Base-by-base conservation (phyloP, 2,797 vertebrate genomes). In the Clamator glandarius region DNA sequence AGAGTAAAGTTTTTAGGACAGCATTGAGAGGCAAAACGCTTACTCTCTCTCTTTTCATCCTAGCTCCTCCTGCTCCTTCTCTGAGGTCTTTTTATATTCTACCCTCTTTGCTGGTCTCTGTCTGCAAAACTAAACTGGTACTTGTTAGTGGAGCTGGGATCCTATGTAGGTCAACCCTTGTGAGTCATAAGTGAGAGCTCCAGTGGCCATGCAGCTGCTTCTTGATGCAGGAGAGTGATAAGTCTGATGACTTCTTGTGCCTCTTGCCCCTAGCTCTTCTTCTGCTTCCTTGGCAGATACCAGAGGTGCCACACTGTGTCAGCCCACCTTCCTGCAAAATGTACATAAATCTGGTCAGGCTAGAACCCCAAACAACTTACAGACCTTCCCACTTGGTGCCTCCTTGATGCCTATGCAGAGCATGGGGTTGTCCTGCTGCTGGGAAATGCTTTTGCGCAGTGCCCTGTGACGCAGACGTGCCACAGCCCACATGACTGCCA, bases 1-100 rank as follows among this genome's bases (percentile, higher is more conserved):
- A 89, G 58, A 91, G 82, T 0, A 4, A 64, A 29, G 93, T 84
- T 96, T 92, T 75, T 74, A 89, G 92, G 82, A 82, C 87, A 87
- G 31, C 51, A 19, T 48, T 18, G 11, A 23, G 51, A 90, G 52
- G 70, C 55, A 85, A 92, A 90, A 89, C 2, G 2, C 16, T 79
- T 84, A 76, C 58, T 63, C 7, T 59, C 8, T 75, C 17, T 82
- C 25, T 29, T 82, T 76, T 35, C 52, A 77, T 50, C 75, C 52
- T 36, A 50, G 36, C 61, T 77, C 28, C 41, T 67, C 41, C 21
- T 26, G 19, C 33, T 8, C 4, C 36, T 68, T 64, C 46, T 50
- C 61, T 23, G 19, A 78, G 16, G 21, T 23, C 9, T 7, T 46
- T 61, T 68, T n/a, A 4, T 78, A 54, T 52, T 6, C 7, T 82